These are phyloP conservation scores for Hydrozoanthus tunicans DNA, from an alignment of 64 coral and sea anemone genomes.

Conservation along the genomic window DNA sequence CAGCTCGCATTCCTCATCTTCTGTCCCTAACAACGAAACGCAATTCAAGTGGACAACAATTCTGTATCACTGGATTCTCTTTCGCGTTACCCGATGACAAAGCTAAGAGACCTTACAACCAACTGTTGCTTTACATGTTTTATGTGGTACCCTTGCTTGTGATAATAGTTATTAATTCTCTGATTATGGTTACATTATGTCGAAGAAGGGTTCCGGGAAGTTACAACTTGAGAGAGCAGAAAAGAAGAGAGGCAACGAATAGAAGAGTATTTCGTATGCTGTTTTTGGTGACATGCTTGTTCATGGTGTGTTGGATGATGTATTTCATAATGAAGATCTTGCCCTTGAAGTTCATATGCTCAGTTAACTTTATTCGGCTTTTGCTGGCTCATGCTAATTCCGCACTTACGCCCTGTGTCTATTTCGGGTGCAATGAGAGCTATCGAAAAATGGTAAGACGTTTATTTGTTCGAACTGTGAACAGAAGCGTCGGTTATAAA, in stretches of 20 bases:
- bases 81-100: not conserved
- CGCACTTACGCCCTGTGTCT: not conserved
- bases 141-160: not conserved
- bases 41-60: constrained; percentile 27
- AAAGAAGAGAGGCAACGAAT: not conserved
- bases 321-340: constrained; percentile 4
- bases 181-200: not conserved
- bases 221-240: not conserved
- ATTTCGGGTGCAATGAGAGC: not conserved
- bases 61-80: not conserved
- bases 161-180: not conserved
- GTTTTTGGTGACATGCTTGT: not conserved
- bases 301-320: constrained; percentile 21
- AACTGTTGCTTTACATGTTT: constrained; percentile 14
- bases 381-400: constrained; percentile 20
- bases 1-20: constrained; percentile 28
- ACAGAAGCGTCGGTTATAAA: not conserved
- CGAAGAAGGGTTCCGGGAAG: not conserved
- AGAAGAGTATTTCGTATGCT: constrained; percentile 33
- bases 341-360: not conserved
- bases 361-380: not conserved
- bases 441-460: not conserved
- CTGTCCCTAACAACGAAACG: not conserved
- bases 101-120: not conserved
- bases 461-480: not conserved